phyloP scores from a whole-genome alignment of 2,888 invertebrate genomes.

The Polymixis lichenea region DNA sequence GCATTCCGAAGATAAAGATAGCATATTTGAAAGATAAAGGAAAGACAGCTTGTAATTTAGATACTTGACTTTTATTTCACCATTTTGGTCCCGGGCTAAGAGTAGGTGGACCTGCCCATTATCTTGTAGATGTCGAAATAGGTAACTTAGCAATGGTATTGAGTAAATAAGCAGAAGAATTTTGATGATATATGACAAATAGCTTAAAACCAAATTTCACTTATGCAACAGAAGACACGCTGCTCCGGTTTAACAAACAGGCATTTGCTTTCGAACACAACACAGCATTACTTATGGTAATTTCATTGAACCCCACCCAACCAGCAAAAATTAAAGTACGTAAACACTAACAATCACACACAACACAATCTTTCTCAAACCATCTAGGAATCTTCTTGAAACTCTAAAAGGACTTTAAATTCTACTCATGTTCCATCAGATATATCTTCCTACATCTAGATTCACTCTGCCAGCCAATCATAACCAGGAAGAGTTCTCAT shows the following conservation, averaged over 20 bases:
- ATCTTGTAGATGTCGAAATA: conserved; percentile 6
- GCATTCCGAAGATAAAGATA: conserved; percentile 30
- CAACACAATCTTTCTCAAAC: neutral
- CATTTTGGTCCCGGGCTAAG: neutral
- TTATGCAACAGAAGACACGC: neutral
- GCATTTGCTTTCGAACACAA: neutral
- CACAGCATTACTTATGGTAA: too few relatives aligned
- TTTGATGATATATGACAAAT: neutral
- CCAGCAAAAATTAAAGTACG: too few relatives aligned
- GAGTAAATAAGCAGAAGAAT: neutral
- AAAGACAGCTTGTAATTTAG: conserved; percentile 26
- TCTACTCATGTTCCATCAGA: neutral
- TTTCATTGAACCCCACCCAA: neutral
- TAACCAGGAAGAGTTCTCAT: conserved; percentile 19
- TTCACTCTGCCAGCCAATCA: neutral
- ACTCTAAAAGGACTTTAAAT: neutral
- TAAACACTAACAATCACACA: neutral
- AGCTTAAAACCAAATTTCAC: neutral
- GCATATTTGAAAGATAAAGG: conserved; percentile 28
- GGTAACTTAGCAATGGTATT: neutral
- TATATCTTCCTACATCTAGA: conserved; percentile 1
- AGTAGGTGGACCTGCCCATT: conserved; percentile 6
- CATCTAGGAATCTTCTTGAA: neutral
- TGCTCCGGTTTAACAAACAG: neutral
- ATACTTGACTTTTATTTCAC: conserved; percentile 18